These are phyloP conservation scores for Leptopilina myrica DNA, from an alignment of 2,888 invertebrate species.

Conservation along the genomic window DNA sequence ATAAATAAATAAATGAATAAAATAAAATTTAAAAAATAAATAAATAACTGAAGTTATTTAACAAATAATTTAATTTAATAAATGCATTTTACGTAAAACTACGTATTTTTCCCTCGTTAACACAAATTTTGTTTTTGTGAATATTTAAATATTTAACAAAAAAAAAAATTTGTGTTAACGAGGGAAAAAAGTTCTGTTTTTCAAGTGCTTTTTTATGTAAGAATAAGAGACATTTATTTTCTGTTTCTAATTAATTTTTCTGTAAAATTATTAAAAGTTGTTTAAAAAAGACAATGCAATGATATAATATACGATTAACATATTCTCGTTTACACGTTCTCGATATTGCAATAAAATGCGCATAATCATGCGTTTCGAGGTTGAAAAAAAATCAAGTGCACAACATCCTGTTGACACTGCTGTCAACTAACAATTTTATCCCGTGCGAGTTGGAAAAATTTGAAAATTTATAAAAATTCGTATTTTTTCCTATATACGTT, in stretches of 20 bases:
- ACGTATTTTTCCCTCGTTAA: no score
- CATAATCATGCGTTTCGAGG: conserved; percentile 36
- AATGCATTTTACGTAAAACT: no score
- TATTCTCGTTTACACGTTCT: conserved; percentile 31
- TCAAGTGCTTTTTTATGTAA: no score
- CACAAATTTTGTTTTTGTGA: no score
- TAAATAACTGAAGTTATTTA: no score
- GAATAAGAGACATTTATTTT: no score
- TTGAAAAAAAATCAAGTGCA: conserved; percentile 29
- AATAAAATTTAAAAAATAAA: no score
- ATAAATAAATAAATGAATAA: no score
- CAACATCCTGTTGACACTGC: conserved; percentile 31
- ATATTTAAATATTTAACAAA: no score
- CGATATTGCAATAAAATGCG: conserved; percentile 16
- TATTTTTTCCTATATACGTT: no score
- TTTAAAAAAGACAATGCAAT: conserved; percentile 6
- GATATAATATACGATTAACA: conserved; percentile 27
- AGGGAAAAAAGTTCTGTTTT: not conserved
- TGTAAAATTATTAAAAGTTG: not conserved
- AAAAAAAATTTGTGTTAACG: not conserved
- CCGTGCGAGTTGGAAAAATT: not conserved
- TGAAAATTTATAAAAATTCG: no score
- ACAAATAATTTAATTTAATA: no score
- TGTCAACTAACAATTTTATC: conserved; percentile 5
- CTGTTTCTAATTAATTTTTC: not conserved